Percentiles rank a stretch among this genome's conserved stretches.
Evolutionary conservation across 2,797 vertebrate genomes (phyloP).

Genomic region (Orientallactaga sibirica): DNA sequence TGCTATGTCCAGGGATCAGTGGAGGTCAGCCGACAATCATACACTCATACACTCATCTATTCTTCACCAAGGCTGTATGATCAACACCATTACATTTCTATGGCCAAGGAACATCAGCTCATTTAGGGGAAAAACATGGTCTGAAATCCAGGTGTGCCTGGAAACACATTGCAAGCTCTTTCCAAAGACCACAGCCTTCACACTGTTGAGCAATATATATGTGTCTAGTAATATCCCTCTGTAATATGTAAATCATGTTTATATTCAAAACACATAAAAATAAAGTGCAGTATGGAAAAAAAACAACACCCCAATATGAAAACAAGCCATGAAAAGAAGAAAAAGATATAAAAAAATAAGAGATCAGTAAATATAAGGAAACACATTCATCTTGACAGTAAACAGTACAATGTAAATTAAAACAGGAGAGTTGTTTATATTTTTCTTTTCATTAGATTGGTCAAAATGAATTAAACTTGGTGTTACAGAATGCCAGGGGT

Average conservation of each 20-base stretch:
- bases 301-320: neutral
- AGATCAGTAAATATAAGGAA: slow-evolving; percentile 19
- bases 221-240: neutral
- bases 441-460: slow-evolving; percentile 10
- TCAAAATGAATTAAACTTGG: slow-evolving; percentile 7
- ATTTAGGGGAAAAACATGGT: neutral
- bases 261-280: slow-evolving; percentile 9
- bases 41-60: accelerated
- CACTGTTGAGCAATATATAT: neutral
- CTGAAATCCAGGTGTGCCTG: neutral
- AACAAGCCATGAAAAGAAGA: slow-evolving; percentile 31
- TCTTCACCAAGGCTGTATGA: neutral
- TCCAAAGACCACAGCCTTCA: neutral
- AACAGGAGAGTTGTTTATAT: slow-evolving; percentile 4
- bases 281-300: slow-evolving; percentile 26
- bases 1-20: neutral
- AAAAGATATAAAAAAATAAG: neutral
- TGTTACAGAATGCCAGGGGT: neutral
- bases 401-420: slow-evolving; percentile 64
- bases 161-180: neutral
- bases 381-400: neutral
- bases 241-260: neutral
- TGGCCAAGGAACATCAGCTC: neutral
- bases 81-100: neutral
- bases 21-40: neutral